Evolutionary conservation across 2,113 vertebrate genomes (phyloP).

Genomic region (Macquaria ambigua): DNA sequence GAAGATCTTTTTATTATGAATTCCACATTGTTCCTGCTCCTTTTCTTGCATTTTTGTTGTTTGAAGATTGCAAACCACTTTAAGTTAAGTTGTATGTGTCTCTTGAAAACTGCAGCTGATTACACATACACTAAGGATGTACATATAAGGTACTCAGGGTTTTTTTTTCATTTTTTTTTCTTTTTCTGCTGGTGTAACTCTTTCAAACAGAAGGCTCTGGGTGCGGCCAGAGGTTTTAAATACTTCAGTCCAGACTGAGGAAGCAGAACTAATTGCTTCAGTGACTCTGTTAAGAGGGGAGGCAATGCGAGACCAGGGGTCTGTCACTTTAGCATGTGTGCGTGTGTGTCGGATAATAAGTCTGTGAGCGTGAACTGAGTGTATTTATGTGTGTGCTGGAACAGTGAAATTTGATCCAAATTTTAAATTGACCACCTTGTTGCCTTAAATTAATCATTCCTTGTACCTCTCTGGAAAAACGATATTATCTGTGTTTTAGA

Average conservation of each 20-base stretch:
- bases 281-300: conserved; percentile 45
- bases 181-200: conserved; percentile 11
- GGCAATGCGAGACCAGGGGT: conserved; percentile 31
- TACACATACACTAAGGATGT: conserved; percentile 21
- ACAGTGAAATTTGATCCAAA: conserved; percentile 2
- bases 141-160: background rate
- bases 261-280: conserved; percentile 69
- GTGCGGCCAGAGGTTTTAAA: conserved; percentile 54
- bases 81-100: background rate
- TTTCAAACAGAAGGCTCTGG: conserved; percentile 29
- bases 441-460: conserved; percentile 4
- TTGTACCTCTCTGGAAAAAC: background rate
- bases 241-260: conserved; percentile 39
- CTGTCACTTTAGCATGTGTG: conserved; percentile 8
- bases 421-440: conserved; percentile 23
- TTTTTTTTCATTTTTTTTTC: background rate
- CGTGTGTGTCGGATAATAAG: background rate
- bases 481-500: background rate
- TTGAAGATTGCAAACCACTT: background rate
- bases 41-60: background rate
- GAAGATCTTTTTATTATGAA: background rate
- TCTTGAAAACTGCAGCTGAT: conserved; percentile 23
- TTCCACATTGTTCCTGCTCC: background rate
- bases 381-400: background rate
- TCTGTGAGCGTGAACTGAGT: background rate